Base-by-base conservation (phyloP, 2,113 vertebrate genomes). In the Cygnus buccinator region DNA sequence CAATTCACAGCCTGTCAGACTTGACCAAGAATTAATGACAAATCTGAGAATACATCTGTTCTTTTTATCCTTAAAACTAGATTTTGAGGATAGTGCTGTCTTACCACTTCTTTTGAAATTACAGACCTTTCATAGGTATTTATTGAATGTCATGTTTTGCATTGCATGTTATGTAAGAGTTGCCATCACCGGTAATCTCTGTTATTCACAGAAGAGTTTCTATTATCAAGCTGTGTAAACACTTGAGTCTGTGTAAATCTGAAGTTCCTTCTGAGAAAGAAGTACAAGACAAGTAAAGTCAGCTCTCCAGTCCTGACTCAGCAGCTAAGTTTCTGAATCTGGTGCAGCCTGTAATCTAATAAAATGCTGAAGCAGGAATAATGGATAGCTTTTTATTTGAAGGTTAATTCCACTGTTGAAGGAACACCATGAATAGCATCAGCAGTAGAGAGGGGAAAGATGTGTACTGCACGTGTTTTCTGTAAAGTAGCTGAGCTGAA, bases 331-430 rank as follows among this genome's bases (percentile, higher is more conserved):
- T 44, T 37, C 48, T 85, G 52, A 43, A 52, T 70, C 61, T 81
- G 84, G 44, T 62, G 57, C 29, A 76, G n/a, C 21, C n/a, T 84
- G 2, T 29, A 91, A 35, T 65, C 31, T 95, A 50, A 35, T 67
- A 74, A 85, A 93, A 58, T 88, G 75, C 72, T 90, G 90, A 89
- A 91, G 79, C n/a, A 17, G 81, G 62, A 81, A 26, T 86, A 73
- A 75, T 35, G 3, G 33, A 15, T 74, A 57, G 55, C 7, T 77
- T 66, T 88, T 95, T 89, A 88, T 21, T 35, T 82, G 68, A 66
- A 72, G 13, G 28, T 59, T 88, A 39, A 59, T 91, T 91, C 52
- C 21, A 8, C 28, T 92, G 13, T 62, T 84, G 44, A 74, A 83
- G 39, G 57, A 94, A 44, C 31, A 50, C 29, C 44, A 21, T 46